phyloP scores from a whole-genome alignment of 2,888 invertebrate species.

The Zhengitettix transpicula region DNA sequence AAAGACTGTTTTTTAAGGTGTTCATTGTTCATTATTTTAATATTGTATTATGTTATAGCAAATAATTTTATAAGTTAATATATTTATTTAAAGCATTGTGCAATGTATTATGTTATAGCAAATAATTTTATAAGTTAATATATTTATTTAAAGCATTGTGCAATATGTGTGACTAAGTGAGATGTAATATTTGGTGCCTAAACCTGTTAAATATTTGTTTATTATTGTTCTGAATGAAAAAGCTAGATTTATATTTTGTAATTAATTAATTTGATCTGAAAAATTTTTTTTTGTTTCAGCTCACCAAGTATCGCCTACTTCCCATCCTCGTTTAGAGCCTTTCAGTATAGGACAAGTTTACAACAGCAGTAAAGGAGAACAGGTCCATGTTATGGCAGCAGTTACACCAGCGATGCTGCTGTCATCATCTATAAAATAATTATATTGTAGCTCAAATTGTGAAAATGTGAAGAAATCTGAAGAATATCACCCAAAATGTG shows the following conservation, averaged over 20 bases:
- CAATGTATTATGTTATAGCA: no score
- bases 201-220: not conserved
- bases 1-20: no score
- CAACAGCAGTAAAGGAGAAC: constrained; percentile 78
- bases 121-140: no score
- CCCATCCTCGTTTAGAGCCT: constrained; percentile 67
- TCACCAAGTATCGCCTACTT: constrained; percentile 19
- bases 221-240: not conserved
- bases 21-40: no score
- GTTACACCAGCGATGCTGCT: not conserved
- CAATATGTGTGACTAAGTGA: no score
- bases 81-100: no score
- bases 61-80: no score
- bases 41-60: no score
- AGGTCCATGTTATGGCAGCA: constrained; percentile 60
- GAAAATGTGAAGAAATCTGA: no score
- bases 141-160: no score
- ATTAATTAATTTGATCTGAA: constrained; percentile 19
- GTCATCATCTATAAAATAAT: not conserved
- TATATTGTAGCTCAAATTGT: not conserved
- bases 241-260: not conserved
- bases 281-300: constrained; percentile 13
- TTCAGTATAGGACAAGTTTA: constrained; percentile 86
- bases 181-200: no score
- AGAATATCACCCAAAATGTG: no score